These are phyloP conservation scores for Melanchra persicariae DNA, from an alignment of 2,888 invertebrate genomes.

Conservation along the genomic window DNA sequence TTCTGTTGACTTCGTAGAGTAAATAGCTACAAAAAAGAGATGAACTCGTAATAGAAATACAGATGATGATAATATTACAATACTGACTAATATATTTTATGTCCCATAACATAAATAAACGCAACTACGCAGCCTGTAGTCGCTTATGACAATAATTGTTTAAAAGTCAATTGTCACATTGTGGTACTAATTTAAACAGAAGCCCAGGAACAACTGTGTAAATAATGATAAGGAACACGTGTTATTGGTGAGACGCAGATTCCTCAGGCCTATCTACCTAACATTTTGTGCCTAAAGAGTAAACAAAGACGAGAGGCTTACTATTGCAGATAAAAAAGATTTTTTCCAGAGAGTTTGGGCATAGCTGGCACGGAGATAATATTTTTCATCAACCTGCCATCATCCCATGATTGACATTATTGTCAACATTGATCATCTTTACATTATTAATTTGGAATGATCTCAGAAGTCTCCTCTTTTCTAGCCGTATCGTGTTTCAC, in stretches of 20 bases:
- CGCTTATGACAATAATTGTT: not conserved
- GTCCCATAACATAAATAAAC: slow-evolving; percentile 3
- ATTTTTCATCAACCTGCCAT: too few relatives aligned
- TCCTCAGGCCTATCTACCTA: not conserved
- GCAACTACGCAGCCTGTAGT: not conserved
- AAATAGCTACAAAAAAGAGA: not conserved
- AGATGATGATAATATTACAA: not conserved
- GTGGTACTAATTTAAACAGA: slow-evolving; percentile 7
- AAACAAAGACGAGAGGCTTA: not conserved
- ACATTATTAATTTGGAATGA: too few relatives aligned
- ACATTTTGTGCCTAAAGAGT: too few relatives aligned
- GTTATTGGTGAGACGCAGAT: not conserved
- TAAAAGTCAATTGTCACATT: not conserved
- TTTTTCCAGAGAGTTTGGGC: too few relatives aligned
- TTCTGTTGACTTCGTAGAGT: not conserved
- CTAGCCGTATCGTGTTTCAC: too few relatives aligned
- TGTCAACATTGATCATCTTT: too few relatives aligned
- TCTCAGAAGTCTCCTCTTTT: too few relatives aligned
- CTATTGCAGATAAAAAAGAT: not conserved
- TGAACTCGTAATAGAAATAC: not conserved
- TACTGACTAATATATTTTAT: not conserved
- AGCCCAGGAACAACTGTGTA: not conserved
- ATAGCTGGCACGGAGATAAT: too few relatives aligned
- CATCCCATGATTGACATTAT: too few relatives aligned
- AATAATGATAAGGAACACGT: not conserved